These are phyloP conservation scores for Darevskia nairensis DNA, from an alignment of 2,797 vertebrate species.

Conservation along the genomic window DNA sequence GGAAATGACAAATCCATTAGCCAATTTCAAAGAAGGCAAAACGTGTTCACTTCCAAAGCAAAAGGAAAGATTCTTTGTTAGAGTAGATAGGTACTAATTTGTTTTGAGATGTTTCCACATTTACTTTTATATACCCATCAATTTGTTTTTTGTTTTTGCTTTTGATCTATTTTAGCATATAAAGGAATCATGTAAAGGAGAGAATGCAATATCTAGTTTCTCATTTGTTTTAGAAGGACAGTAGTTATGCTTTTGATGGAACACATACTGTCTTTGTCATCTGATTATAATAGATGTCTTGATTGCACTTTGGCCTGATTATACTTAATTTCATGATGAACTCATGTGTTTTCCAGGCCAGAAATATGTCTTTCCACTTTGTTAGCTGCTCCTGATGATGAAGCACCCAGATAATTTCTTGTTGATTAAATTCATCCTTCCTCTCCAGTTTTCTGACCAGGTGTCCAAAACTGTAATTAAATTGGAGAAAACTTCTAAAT, in stretches of 20 bases:
- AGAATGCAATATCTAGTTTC: not conserved
- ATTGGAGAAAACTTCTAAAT: conserved; percentile 54
- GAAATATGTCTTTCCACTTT: conserved; percentile 62
- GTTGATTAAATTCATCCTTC: conserved; percentile 64
- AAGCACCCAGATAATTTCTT: conserved; percentile 62
- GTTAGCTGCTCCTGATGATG: conserved; percentile 61
- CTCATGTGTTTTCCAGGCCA: conserved; percentile 50
- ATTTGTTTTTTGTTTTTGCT: not conserved
- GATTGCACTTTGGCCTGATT: conserved; percentile 59
- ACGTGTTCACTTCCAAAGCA: conserved; percentile 27
- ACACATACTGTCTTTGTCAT: conserved; percentile 50
- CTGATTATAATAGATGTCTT: conserved; percentile 46
- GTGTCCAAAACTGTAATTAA: conserved; percentile 60
- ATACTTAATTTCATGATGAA: conserved; percentile 57
- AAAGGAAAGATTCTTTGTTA: conserved; percentile 9
- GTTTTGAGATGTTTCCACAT: conserved; percentile 6
- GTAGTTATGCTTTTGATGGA: conserved; percentile 22
- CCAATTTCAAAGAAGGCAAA: not conserved
- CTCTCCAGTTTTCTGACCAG: conserved; percentile 48
- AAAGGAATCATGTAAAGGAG: conserved; percentile 30
- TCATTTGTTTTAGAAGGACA: conserved; percentile 40
- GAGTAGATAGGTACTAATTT: not conserved
- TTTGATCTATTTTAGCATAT: conserved; percentile 13
- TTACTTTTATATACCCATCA: not conserved
- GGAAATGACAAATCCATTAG: conserved; percentile 1